Evolutionary conservation across 2,888 invertebrate genomes (phyloP).

Genomic region (Macroteleia sp.): DNA sequence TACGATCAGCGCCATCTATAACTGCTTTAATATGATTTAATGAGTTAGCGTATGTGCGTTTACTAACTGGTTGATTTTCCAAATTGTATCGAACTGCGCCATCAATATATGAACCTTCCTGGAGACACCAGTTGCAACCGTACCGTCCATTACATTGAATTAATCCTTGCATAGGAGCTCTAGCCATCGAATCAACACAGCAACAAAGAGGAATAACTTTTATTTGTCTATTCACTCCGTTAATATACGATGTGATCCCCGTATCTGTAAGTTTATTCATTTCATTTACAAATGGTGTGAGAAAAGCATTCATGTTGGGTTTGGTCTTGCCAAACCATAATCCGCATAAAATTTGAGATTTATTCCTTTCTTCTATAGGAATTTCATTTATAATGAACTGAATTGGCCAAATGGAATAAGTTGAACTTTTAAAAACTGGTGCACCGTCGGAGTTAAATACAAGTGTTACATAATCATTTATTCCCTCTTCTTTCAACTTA

Average conservation of each 20-base stretch:
- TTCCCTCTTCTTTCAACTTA: too few relatives aligned
- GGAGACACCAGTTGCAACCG: slow-evolving; percentile 5
- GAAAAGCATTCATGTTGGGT: background rate
- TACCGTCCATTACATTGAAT: background rate
- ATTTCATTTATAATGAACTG: slow-evolving; percentile 4
- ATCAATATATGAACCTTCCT: background rate
- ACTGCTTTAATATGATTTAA: too few relatives aligned
- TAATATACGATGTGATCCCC: background rate
- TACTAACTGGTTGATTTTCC: too few relatives aligned
- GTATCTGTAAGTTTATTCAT: background rate
- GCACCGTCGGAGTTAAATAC: slow-evolving; percentile 12
- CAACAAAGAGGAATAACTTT: background rate
- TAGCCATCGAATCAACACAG: background rate
- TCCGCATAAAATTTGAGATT: background rate
- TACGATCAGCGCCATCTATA: too few relatives aligned
- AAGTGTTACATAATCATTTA: background rate
- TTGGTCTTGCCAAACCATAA: background rate
- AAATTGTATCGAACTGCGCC: too few relatives aligned
- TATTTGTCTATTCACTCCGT: background rate
- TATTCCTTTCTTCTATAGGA: background rate
- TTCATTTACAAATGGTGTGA: background rate
- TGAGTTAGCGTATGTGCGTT: too few relatives aligned
- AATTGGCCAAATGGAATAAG: too few relatives aligned
- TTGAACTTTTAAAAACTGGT: background rate
- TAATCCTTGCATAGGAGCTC: background rate